Base-by-base conservation (phyloP, 2,888 invertebrate species). In the Lucinisca nassula region DNA sequence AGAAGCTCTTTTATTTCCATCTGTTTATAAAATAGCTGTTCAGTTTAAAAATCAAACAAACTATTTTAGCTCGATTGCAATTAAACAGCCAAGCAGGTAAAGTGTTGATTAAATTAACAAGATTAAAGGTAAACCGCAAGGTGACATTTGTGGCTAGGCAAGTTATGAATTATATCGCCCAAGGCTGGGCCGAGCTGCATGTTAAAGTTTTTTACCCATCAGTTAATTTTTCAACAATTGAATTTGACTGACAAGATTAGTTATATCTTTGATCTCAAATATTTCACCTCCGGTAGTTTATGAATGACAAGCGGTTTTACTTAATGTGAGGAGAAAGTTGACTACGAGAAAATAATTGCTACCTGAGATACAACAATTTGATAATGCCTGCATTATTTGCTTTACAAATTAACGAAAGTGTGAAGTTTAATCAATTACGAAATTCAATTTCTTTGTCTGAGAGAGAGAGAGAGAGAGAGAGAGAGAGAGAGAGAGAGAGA, bases 191-290 rank as follows among this genome's bases (percentile, higher is more conserved):
- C 32, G 67, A 35, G 35, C 67, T 35, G 35, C 67, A 35, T 21
- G 67, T 67, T 67, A 67, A 67, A 67, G 67, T 35, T 27, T 45
- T 45, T 55, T 67, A 67, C 67, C 67, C 67, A 30, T 67, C 67
- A 67, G 61, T 67, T 67, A 67, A 67, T 17, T 67, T 67, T 67
- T 67, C 67, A 67, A 67, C 67, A 67, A 67, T 67, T 67, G 67
- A 67, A 35, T 67, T 67, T 35, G 35, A 67, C 67, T 67, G 67
- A 67, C 67, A 67, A 35, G 35, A 67, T 67, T 67, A 67, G 67
- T 58, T 67, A 21, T 67, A 32, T 67, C 67, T 67, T 67, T 67
- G 67, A 67, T 67, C 67, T 67, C 1, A 67, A 35, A 67, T 35
- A 67, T 67, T 67, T 67, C 35, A 67, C 67, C 67, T 67, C 27